Evolutionary conservation across 2,888 invertebrate species (phyloP), one percentile per base, ranked within the genome.

Genomic region (Diploptera punctata): DNA sequence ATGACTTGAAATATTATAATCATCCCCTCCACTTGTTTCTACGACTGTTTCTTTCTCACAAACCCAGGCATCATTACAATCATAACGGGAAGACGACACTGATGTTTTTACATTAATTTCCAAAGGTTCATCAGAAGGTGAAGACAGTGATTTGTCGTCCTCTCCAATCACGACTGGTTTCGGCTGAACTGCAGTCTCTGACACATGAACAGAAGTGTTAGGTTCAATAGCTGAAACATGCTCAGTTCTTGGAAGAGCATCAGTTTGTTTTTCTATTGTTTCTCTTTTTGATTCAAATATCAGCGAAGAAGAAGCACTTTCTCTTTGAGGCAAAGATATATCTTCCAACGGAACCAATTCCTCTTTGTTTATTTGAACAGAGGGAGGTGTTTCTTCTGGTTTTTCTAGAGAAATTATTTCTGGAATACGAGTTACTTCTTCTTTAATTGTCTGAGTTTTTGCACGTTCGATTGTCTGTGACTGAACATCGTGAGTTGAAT

Each of bases 21-120:
- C n/a, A n/a, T n/a, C n/a, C n/a, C n/a, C n/a, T n/a, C n/a, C n/a
- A n/a, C n/a, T n/a, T 49, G 49, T 18, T 19, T 19, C n/a, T 19
- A 49, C 16, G 19, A 13, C 29, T 60, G 24, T 68, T 19, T 21
- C 31, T 16, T n/a, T 70, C 47, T 47, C 49, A 19, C 24, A 60
- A 1, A 7, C 21, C 68, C 68, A 68, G 16, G 60, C 60, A 1
- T 29, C 31, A n/a, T n/a, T n/a, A n/a, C 70, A 10, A 18, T 31
- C 2, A 33, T 33, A n/a, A 54, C 13, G 71, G 54, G 54, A 60
- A 21, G 75, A 86, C 0, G 87, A 84, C 19, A 89, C 85, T 73
- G 86, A 85, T 47, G 89, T 87, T 77, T 87, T 82, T 29, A 89
- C 83, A 76, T 88, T 87, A 16, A 89, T 84, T 83, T 89, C 89